These are phyloP conservation scores for Phthorimaea operculella DNA, from an alignment of 1,140 invertebrate genomes.

Conservation along the genomic window DNA sequence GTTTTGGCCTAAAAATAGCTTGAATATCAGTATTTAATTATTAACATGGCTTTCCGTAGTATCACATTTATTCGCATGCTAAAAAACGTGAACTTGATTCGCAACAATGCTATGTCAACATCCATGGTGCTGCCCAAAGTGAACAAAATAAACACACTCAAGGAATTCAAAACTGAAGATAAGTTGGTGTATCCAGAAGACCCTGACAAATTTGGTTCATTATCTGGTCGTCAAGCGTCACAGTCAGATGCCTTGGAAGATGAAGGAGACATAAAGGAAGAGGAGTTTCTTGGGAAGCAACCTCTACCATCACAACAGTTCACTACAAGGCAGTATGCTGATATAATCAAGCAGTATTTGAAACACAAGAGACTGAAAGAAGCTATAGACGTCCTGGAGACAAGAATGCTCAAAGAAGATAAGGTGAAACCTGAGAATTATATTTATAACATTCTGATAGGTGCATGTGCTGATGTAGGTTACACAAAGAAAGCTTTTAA, in stretches of 20 bases:
- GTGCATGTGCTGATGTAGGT: slow-evolving; percentile 81
- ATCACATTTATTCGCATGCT: not conserved
- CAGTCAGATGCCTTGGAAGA: slow-evolving; percentile 40
- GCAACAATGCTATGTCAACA: not conserved
- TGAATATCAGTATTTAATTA: not conserved
- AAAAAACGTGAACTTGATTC: not conserved
- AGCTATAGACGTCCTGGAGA: slow-evolving; percentile 81
- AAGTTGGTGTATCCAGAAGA: slow-evolving; percentile 51
- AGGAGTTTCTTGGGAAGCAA: slow-evolving; percentile 60
- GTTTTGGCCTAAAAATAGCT: not conserved
- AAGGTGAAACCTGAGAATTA: slow-evolving; percentile 80
- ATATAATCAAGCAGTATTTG: slow-evolving; percentile 76
- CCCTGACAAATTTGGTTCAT: slow-evolving; percentile 67
- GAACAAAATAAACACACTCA: not conserved
- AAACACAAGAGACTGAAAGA: slow-evolving; percentile 72
- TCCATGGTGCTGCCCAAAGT: not conserved
- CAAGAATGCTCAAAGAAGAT: slow-evolving; percentile 79
- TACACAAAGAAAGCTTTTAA: slow-evolving; percentile 87
- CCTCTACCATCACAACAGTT: slow-evolving; percentile 62
- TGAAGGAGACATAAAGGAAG: slow-evolving; percentile 69
- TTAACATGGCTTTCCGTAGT: not conserved
- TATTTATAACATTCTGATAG: slow-evolving; percentile 84
- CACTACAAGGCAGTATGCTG: slow-evolving; percentile 72
- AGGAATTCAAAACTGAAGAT: slow-evolving; percentile 32
- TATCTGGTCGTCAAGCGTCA: slow-evolving; percentile 21